Evolutionary conservation across 2,888 invertebrate genomes (phyloP), one percentile per base, ranked within the genome.

Genomic region (Acrobeloides nanus): DNA sequence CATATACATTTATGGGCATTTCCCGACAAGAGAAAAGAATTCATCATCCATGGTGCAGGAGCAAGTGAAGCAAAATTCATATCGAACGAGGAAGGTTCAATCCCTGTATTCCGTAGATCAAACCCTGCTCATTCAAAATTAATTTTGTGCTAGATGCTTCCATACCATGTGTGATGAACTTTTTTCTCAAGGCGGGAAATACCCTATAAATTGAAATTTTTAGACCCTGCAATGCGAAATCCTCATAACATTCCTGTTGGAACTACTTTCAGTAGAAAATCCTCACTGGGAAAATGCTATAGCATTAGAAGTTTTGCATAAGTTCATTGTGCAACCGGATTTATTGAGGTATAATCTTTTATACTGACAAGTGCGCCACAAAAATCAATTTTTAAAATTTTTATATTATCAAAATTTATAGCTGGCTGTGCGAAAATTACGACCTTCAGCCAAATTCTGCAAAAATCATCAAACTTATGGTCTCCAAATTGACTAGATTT

Each of bases 151-250:
- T n/a, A n/a, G n/a, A n/a, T n/a, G n/a, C n/a, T n/a, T n/a, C n/a
- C n/a, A n/a, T n/a, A n/a, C n/a, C n/a, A n/a, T n/a, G n/a, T n/a
- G n/a, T n/a, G n/a, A n/a, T n/a, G n/a, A n/a, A n/a, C n/a, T n/a
- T n/a, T n/a, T n/a, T n/a, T n/a, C n/a, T n/a, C n/a, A n/a, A n/a
- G n/a, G n/a, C n/a, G 31, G 8, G 31, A 12, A n/a, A 12, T 35
- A 31, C 21, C 17, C 12, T 40, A 35, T 39, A 12, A 8, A 27
- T 21, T 40, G 40, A 20, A 20, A 17, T 40, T 70, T 74, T 8
- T 73, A 86, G 87, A 84, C 88, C 25, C 95, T 95, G 0, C 93
- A 97, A 76, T 93, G 93, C 76, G 97, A 97, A 78, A 95, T 97
- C 73, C 95, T 97, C 77, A 80, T 97, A 34, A 92, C 93, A 0